phyloP scores from a whole-genome alignment of 2,113 vertebrate genomes.

The Haemorhous mexicanus region DNA sequence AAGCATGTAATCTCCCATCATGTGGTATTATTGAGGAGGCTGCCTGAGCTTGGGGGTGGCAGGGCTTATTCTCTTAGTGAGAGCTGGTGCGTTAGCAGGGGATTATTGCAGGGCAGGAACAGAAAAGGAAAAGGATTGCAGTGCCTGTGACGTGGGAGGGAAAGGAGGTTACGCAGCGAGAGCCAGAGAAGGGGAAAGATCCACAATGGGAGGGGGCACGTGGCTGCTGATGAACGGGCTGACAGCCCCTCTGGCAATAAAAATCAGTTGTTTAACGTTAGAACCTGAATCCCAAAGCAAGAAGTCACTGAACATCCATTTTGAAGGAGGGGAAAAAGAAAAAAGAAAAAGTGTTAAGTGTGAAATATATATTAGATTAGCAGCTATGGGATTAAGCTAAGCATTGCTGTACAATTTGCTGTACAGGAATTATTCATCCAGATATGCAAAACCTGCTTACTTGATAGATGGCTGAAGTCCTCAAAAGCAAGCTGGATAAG shows the following conservation, averaged over 20 bases:
- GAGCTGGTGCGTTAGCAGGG: slow-evolving; percentile 22
- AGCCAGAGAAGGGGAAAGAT: not conserved
- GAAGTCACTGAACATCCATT: not conserved
- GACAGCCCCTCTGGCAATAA: not conserved
- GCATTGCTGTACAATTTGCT: not conserved
- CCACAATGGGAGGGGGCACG: not conserved
- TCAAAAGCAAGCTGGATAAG: slow-evolving; percentile 27
- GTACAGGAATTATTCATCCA: not conserved
- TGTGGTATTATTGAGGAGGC: slow-evolving; percentile 38
- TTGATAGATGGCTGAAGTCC: not conserved
- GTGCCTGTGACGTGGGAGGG: not conserved
- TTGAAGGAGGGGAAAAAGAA: not conserved
- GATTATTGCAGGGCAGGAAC: slow-evolving; percentile 44
- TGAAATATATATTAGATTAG: not conserved
- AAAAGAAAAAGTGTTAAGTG: not conserved
- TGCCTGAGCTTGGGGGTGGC: slow-evolving; percentile 53
- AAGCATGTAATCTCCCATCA: slow-evolving; percentile 53
- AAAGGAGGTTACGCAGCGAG: slow-evolving; percentile 45
- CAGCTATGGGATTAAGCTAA: not conserved
- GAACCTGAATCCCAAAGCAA: not conserved
- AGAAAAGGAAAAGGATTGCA: slow-evolving; percentile 51
- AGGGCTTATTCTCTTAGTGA: slow-evolving; percentile 50
- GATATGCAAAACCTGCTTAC: not conserved
- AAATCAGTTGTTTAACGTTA: not conserved
- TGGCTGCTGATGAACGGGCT: not conserved